These are phyloP conservation scores for Erpetoichthys calabaricus DNA, from an alignment of 2,797 vertebrate species.

Conservation along the genomic window DNA sequence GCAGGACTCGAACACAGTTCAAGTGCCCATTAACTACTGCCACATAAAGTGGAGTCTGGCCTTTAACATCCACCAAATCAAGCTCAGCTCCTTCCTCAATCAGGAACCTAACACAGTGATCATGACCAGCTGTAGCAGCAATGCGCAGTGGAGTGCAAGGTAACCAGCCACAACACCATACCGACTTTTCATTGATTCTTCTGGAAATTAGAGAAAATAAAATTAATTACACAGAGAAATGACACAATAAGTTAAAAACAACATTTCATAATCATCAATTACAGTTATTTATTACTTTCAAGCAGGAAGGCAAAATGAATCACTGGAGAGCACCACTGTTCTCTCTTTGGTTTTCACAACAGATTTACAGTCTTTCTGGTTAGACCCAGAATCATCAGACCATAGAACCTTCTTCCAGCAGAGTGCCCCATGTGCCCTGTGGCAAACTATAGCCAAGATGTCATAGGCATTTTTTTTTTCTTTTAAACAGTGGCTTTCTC, in stretches of 20 bases:
- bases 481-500: no score
- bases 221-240: neutral
- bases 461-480: no score
- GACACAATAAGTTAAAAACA: neutral
- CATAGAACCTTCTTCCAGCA: no score
- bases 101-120: constrained; percentile 66
- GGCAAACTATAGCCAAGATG: no score
- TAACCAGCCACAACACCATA: constrained; percentile 85
- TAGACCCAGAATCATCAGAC: no score
- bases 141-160: constrained; percentile 82
- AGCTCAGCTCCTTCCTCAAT: constrained; percentile 74
- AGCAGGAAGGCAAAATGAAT: no score
- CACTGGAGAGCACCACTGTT: no score
- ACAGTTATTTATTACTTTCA: no score
- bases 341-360: no score
- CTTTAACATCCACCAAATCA: constrained; percentile 86
- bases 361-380: no score
- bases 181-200: constrained; percentile 83
- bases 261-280: no score
- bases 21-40: constrained; percentile 83
- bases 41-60: constrained; percentile 81
- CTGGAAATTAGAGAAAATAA: constrained; percentile 27
- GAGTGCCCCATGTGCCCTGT: no score
- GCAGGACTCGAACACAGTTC: constrained; percentile 73
- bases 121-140: constrained; percentile 75